Evolutionary conservation across 2,888 invertebrate genomes (phyloP).

Genomic region (Mechanitis mazaeus): DNA sequence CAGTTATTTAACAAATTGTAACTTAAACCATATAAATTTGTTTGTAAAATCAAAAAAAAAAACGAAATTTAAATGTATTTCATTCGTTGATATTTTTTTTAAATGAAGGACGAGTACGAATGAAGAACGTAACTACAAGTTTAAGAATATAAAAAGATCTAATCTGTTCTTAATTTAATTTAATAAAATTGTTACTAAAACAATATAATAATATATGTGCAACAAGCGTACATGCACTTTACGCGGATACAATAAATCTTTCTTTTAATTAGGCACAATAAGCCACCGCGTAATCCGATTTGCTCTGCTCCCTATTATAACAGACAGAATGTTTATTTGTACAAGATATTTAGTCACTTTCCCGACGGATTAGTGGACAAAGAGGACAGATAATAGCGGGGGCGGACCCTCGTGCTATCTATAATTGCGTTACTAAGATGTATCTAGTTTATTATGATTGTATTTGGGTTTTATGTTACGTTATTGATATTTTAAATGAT

Average conservation of each 20-base stretch:
- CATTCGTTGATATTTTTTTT: too few relatives aligned
- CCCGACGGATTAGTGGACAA: constrained; percentile 70
- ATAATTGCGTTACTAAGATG: constrained; percentile 61
- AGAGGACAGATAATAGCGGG: constrained; percentile 70
- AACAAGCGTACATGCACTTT: constrained; percentile 19
- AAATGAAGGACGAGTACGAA: too few relatives aligned
- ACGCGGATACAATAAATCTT: constrained; percentile 43
- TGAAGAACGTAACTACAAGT: too few relatives aligned
- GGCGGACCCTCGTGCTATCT: constrained; percentile 54
- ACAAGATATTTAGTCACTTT: constrained; percentile 76
- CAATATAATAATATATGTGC: constrained; percentile 9
- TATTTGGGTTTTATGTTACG: constrained; percentile 7
- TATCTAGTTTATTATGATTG: constrained; percentile 27
- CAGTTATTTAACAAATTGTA: too few relatives aligned
- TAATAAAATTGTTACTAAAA: not conserved
- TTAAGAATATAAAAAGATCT: too few relatives aligned
- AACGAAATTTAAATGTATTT: too few relatives aligned
- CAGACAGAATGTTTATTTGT: constrained; percentile 73
- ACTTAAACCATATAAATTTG: too few relatives aligned
- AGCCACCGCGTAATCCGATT: constrained; percentile 69
- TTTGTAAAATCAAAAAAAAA: too few relatives aligned
- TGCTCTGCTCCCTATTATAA: constrained; percentile 64
- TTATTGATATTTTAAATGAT: not conserved
- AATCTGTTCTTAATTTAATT: too few relatives aligned
- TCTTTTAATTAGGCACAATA: constrained; percentile 54